Evolutionary conservation across 2,888 invertebrate genomes (phyloP), one percentile per base, ranked within the genome.

Genomic region (Cosmia trapezina): DNA sequence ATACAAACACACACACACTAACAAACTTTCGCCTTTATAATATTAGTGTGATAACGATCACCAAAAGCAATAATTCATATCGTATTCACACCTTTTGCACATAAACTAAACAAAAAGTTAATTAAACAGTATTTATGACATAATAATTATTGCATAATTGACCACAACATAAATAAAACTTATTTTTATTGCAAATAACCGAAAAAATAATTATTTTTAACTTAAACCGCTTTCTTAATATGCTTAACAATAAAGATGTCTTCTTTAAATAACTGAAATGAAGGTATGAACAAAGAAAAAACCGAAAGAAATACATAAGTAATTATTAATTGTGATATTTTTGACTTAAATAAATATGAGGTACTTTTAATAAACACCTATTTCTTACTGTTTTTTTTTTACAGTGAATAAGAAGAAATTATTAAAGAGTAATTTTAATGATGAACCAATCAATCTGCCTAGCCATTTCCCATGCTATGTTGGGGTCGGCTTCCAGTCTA

Each of bases 261-360:
- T n/a, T 78, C 54, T 77, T 81, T 77, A 76, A n/a, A n/a, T 63
- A 71, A 70, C 33, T 57, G 28, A 70, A 81, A 66, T 70, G 49
- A 65, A 76, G 76, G 43, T 45, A 45, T 45, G 22, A 70, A 70
- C 53, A 65, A 78, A 66, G 37, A 66, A 66, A 69, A 68, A 65
- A 59, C 1, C 12, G 0, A 3, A 64, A 62, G 1, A 62, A 45
- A 59, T 51, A 59, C n/a, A 45, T 43, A 49, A 57, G 43, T 53
- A 22, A 62, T 60, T 57, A 61, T 49, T 65, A 57, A 53, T 70
- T 61, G 56, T 53, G 33, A 53, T 53, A 57, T 65, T 81, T 80
- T 33, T n/a, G 47, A 57, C 28, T 49, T 8, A 0, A 54, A 65
- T 41, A 63, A 62, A 57, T 56, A 61, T 19, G 45, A 65, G 22